A percentile compares a stretch with the other conserved stretches of the same genome.
Evolutionary conservation across 2,113 vertebrate species (phyloP).

Genomic region (Formicarius rufipectus): DNA sequence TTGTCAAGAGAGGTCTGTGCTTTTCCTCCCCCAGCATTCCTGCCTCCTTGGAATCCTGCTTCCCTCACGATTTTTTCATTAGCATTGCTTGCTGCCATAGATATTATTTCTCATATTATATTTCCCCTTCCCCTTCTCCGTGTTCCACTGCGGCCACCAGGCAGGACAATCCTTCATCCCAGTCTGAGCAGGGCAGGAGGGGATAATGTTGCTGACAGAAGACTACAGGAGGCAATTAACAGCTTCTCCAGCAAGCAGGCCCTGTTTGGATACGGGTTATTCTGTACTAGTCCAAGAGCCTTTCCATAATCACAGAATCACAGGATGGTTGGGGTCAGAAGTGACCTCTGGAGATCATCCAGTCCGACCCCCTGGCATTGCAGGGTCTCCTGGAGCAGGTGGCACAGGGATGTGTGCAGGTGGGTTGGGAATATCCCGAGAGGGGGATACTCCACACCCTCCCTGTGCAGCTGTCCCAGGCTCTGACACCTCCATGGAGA

Average conservation of each 20-base stretch:
- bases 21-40: slow-evolving; percentile 24
- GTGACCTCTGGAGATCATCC: not conserved
- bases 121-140: not conserved
- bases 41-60: not conserved
- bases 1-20: not conserved
- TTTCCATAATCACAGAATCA: not conserved
- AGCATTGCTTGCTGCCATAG: not conserved
- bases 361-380: not conserved
- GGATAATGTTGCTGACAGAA: slow-evolving; percentile 43
- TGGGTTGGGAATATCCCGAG: not conserved
- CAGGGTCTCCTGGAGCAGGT: not conserved
- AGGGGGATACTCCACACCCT: not conserved
- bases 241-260: not conserved
- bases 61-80: not conserved
- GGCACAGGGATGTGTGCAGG: not conserved
- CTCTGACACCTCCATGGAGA: not conserved
- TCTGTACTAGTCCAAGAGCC: not conserved
- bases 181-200: not conserved
- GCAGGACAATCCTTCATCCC: not conserved
- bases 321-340: not conserved
- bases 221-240: slow-evolving; percentile 25
- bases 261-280: not conserved
- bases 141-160: not conserved
- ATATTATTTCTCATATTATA: not conserved
- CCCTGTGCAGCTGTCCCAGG: not conserved